Conservation (phyloP, 2,113 vertebrate species). For the Oreotragus oreotragus region DNA sequence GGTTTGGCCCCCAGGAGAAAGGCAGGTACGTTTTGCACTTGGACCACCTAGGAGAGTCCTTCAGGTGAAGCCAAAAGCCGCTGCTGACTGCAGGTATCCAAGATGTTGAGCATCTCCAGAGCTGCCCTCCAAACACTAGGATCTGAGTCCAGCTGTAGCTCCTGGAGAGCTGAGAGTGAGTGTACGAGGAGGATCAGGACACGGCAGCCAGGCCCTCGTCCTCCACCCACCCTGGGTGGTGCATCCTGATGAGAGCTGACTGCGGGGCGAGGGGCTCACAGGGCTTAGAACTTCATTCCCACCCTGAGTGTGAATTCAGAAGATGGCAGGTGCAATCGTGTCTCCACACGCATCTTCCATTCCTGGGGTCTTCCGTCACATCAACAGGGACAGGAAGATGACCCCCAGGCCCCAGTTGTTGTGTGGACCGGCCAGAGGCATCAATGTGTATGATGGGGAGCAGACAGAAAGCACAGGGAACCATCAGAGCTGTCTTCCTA, state of each 20-base stretch:
- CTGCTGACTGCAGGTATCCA: conserved; percentile 41
- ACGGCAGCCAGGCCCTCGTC: too few species aligned
- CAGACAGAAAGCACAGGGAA: too few species aligned
- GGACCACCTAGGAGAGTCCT: not conserved
- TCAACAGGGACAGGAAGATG: not conserved
- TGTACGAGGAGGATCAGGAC: not conserved
- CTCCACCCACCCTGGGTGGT: accelerated
- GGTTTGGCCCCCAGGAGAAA: not conserved
- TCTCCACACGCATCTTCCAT: not conserved
- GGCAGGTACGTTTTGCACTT: accelerated
- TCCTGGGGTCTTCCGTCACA: accelerated
- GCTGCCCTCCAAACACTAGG: conserved; percentile 36
- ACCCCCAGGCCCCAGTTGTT: not conserved
- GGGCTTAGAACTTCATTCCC: accelerated
- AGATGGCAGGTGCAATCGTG: not conserved
- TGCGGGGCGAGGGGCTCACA: accelerated
- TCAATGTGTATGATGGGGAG: too few species aligned
- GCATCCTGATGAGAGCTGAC: not conserved
- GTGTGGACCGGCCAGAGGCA: too few species aligned
- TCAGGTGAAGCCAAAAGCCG: not conserved
- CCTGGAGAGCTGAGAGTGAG: not conserved
- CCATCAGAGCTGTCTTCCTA: too few species aligned
- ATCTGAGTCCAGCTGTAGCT: conserved; percentile 55
- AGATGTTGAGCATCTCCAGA: conserved; percentile 35
- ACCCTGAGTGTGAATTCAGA: accelerated